Conservation (phyloP, 53 echinoderm and acorn worm species). For the Temnopleurus reevesii region DNA sequence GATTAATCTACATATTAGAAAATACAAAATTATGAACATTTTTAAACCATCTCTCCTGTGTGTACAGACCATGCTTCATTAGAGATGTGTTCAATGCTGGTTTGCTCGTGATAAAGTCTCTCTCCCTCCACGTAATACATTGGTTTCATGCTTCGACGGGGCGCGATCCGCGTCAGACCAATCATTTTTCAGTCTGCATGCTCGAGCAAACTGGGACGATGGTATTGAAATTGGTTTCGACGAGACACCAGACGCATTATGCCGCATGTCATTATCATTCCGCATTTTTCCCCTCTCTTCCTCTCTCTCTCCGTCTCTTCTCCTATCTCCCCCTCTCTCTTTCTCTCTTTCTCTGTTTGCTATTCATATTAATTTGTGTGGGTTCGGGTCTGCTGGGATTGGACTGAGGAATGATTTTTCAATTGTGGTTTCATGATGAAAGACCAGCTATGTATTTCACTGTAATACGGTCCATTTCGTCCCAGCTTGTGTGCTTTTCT, state of each 20-base stretch:
- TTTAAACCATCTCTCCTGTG: too few species aligned
- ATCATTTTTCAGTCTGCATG: background rate
- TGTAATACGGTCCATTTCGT: background rate
- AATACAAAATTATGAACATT: too few species aligned
- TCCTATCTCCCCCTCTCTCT: too few species aligned
- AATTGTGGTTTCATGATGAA: conserved; percentile 3
- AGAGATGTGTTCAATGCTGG: background rate
- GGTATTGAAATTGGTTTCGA: conserved; percentile 18
- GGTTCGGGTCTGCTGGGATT: background rate
- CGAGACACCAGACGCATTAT: conserved; percentile 21
- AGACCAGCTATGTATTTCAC: background rate
- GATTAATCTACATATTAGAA: too few species aligned
- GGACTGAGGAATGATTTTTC: background rate
- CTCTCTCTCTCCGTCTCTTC: background rate
- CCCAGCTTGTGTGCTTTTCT: background rate
- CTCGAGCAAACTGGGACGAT: background rate
- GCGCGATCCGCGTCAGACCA: background rate
- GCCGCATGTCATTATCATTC: background rate
- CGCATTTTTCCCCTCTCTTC: background rate
- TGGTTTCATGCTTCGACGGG: background rate
- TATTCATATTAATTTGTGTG: background rate
- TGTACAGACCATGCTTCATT: too few species aligned
- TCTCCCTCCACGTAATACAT: background rate
- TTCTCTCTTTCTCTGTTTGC: background rate
- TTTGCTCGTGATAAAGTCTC: background rate